phyloP scores from a whole-genome alignment of 2,888 invertebrate genomes.

The Tenthredo notha region DNA sequence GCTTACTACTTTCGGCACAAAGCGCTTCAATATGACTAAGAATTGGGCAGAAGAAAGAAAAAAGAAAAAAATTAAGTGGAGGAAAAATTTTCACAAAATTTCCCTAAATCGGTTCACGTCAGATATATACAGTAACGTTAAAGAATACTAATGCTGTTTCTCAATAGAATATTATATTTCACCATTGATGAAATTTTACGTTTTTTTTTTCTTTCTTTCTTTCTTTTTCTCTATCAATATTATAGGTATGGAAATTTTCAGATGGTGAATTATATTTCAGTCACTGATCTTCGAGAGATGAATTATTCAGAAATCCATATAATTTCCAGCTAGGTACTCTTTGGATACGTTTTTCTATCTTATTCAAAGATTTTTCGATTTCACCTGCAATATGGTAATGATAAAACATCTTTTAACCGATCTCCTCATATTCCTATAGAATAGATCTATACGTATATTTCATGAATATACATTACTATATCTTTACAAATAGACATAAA shows the following conservation, averaged over 20 bases:
- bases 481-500: not conserved
- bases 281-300: not conserved
- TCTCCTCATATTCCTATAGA: not conserved
- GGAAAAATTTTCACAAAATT: not conserved
- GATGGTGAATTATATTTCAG: not conserved
- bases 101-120: not conserved
- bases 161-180: not conserved
- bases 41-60: not conserved
- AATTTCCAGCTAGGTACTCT: not conserved
- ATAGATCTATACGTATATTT: not conserved
- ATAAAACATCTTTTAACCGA: not conserved
- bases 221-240: not conserved
- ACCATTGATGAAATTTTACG: not conserved
- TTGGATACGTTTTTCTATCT: not conserved
- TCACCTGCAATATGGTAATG: not conserved
- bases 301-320: not conserved
- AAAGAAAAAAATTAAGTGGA: not conserved
- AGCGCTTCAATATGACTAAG: not conserved
- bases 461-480: not conserved
- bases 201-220: not conserved
- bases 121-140: too few relatives aligned
- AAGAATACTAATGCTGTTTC: too few relatives aligned
- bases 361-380: not conserved
- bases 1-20: not conserved
- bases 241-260: not conserved